Evolutionary conservation across 2,888 invertebrate genomes (phyloP), one percentile per base, ranked within the genome.

Genomic region (Tineola bisselliella): DNA sequence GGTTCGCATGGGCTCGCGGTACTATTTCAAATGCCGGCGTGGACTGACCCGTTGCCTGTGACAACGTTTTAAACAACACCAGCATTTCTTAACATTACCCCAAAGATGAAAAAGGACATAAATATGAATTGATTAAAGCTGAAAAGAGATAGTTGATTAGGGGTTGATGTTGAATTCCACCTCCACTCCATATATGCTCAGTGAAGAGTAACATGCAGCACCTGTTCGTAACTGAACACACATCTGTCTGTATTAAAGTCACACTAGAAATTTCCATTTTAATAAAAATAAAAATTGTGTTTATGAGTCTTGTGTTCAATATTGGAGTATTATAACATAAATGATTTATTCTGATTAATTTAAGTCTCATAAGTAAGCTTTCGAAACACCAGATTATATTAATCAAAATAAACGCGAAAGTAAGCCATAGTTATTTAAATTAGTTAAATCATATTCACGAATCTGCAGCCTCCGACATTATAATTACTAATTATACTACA

Each of bases 41-140:
- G 74, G 73, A 74, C 79, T 76, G 72, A 13, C 33, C 75, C 75
- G 86, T 87, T 84, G 84, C 84, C 74, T 68, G 66, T 77, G 80
- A 77, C 86, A 80, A 86, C 86, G 78, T 72, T 73, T 30, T 74
- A 77, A 86, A 84, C 86, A 84, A 81, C 73, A 76, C 75, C 71
- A 76, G 73, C 77, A 78, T 71, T 70, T 75, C 71, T n/a, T 2
- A 56, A 56, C 19, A 18, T 71, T 59, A 77, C 78, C 79, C 77
- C 66, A 68, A 68, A 68, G 70, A 12, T 38, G n/a, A n/a, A 38
- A 38, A 38, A 71, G 25, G 19, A 56, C 43, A 15, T 8, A 57
- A 57, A 12, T 30, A 61, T 38, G 2, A 38, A 2, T 38, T 38
- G n/a, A 2, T 10, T 6, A 38, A 38, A 38, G 38, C n/a, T 12